phyloP scores from a whole-genome alignment of 1,140 invertebrate species.

The Drosophila ercepeae region DNA sequence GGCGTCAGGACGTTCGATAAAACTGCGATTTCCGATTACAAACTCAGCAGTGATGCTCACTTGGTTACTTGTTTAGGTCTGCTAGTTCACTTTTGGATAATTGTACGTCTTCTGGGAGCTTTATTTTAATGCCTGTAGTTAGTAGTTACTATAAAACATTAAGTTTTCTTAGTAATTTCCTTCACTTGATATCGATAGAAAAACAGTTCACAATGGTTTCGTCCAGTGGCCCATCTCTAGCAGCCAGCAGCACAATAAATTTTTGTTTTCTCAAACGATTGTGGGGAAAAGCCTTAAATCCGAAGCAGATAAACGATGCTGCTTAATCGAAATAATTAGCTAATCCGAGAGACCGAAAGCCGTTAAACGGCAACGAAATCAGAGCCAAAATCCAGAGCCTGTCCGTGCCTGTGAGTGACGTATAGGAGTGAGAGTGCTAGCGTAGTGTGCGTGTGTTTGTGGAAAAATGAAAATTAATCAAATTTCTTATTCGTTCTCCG shows the following conservation, averaged over 20 bases:
- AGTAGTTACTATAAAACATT: too few species aligned
- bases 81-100: too few species aligned
- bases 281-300: conserved; percentile 9
- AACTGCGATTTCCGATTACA: too few species aligned
- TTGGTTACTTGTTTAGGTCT: too few species aligned
- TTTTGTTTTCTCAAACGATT: conserved; percentile 37
- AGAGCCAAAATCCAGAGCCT: conserved; percentile 2
- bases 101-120: too few species aligned
- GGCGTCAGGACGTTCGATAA: neutral
- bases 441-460: conserved; percentile 49
- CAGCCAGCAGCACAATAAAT: conserved; percentile 44
- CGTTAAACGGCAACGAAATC: neutral
- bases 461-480: conserved; percentile 50
- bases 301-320: conserved; percentile 30
- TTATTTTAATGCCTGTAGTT: too few species aligned
- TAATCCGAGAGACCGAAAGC: conserved; percentile 2
- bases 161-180: too few species aligned
- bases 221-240: neutral
- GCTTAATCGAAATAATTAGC: conserved; percentile 17
- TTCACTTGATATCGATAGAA: neutral
- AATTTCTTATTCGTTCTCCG: conserved; percentile 26
- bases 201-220: neutral
- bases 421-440: conserved; percentile 34
- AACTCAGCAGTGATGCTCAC: too few species aligned
- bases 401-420: conserved; percentile 3